Percentiles rank a stretch among this genome's conserved stretches.
phyloP scores from a whole-genome alignment of 2,888 invertebrate species.

The Cerastis rubricosa region DNA sequence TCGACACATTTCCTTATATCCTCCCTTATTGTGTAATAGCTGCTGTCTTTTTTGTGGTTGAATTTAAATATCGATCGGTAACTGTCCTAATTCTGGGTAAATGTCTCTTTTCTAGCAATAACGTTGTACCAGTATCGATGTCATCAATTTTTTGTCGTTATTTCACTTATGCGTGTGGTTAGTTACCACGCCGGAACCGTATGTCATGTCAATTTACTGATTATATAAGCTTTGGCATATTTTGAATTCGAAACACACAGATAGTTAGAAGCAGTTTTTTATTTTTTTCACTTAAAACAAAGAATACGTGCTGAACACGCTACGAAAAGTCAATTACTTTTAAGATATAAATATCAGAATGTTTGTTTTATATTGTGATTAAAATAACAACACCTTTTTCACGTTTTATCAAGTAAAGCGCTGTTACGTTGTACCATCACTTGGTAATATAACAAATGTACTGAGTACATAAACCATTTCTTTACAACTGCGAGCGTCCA shows the following conservation, averaged over 20 bases:
- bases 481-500: neutral
- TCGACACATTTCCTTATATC: conserved; percentile 57
- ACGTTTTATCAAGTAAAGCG: neutral
- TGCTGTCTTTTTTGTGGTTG: conserved; percentile 1
- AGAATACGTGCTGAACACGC: neutral
- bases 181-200: neutral
- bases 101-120: neutral
- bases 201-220: neutral
- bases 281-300: neutral
- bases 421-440: neutral
- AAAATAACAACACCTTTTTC: neutral
- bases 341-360: no score
- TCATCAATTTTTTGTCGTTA: neutral
- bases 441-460: neutral
- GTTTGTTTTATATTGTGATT: neutral
- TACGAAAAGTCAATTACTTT: neutral
- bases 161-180: neutral
- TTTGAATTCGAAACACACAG: neutral
- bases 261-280: neutral
- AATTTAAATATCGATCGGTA: neutral
- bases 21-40: conserved; percentile 23
- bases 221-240: neutral
- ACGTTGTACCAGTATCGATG: neutral
- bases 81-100: neutral
- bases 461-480: neutral